Evolutionary conservation across 2,113 vertebrate species (phyloP).

Genomic region (Lagopus muta): DNA sequence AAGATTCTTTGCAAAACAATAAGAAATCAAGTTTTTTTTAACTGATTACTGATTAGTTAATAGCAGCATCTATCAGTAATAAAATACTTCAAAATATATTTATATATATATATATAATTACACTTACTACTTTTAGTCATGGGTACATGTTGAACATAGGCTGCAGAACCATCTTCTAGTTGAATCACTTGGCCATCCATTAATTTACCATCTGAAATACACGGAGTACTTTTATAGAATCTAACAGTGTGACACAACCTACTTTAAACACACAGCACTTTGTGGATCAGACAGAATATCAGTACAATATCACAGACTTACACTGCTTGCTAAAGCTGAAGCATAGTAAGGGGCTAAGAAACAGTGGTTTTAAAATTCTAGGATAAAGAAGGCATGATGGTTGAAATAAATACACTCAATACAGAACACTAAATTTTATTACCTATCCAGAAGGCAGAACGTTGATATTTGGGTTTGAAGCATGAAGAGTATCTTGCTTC

Average conservation of each 20-base stretch:
- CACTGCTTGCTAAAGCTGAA: neutral
- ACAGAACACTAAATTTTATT: neutral
- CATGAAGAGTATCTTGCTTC: neutral
- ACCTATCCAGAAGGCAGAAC: neutral
- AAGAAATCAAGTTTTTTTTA: neutral
- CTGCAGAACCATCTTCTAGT: conserved; percentile 95
- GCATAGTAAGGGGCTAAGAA: neutral
- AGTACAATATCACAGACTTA: conserved; percentile 7
- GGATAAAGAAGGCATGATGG: neutral
- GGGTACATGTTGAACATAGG: conserved; percentile 95
- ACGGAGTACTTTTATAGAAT: neutral
- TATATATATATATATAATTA: neutral
- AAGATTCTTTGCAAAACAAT: neutral
- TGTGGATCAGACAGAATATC: neutral
- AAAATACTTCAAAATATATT: conserved; percentile 1
- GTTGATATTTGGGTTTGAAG: neutral
- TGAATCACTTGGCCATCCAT: conserved; percentile 99
- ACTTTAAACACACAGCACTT: neutral
- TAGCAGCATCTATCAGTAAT: neutral
- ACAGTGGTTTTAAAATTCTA: neutral
- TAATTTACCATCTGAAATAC: conserved; percentile 90
- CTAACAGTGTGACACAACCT: neutral
- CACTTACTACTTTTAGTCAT: conserved; percentile 92
- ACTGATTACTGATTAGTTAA: neutral
- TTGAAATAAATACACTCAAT: neutral